phyloP scores from a whole-genome alignment of 1,140 invertebrate genomes.

The Drosophila truncata region DNA sequence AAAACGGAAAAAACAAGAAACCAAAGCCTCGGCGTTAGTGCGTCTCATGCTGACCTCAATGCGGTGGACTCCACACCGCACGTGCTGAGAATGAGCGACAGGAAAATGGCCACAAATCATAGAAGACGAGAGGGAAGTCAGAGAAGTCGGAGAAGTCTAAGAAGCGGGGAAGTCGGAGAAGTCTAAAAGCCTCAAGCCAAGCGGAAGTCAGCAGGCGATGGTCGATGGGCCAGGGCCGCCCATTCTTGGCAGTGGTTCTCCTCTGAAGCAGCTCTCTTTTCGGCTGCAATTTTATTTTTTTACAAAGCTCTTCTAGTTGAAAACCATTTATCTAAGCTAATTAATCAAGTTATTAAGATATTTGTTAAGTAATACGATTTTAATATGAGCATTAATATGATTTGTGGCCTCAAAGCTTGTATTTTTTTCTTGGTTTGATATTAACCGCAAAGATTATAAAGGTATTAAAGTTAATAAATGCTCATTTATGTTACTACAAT shows the following conservation, averaged over 20 bases:
- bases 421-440: neutral
- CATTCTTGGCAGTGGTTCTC: slow-evolving; percentile 7
- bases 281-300: neutral
- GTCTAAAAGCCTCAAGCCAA: slow-evolving; percentile 23
- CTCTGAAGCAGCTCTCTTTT: neutral
- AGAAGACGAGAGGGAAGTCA: slow-evolving; percentile 40
- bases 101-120: slow-evolving; percentile 76
- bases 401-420: neutral
- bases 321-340: neutral
- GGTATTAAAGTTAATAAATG: neutral
- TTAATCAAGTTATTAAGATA: neutral
- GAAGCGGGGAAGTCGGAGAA: neutral
- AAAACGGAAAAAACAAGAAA: slow-evolving; percentile 29
- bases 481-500: neutral
- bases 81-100: slow-evolving; percentile 78
- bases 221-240: slow-evolving; percentile 43
- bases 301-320: neutral
- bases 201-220: slow-evolving; percentile 66
- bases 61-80: slow-evolving; percentile 57
- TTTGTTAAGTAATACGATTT: neutral
- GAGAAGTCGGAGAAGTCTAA: neutral
- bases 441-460: slow-evolving; percentile 1
- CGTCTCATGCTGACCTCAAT: slow-evolving; percentile 80
- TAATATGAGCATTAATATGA: slow-evolving; percentile 5
- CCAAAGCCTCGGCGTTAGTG: slow-evolving; percentile 58